Evolutionary conservation across 2,113 vertebrate species (phyloP).

Genomic region (Myiozetetes cayanensis): DNA sequence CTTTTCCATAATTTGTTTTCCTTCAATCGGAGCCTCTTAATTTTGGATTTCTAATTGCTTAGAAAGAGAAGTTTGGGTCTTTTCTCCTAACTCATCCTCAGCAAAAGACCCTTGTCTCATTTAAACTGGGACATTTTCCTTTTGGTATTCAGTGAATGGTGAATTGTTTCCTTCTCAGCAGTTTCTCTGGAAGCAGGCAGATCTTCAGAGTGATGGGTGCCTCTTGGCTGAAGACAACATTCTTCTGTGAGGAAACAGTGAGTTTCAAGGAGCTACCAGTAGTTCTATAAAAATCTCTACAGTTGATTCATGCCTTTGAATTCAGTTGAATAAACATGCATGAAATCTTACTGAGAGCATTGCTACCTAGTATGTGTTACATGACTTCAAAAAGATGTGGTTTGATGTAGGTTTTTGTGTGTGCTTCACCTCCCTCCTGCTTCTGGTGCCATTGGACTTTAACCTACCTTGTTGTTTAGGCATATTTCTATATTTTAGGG

Average conservation of each 20-base stretch:
- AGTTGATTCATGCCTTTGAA: background rate
- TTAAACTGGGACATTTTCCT: too few species aligned
- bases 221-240: background rate
- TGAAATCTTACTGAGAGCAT: background rate
- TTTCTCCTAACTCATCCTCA: too few species aligned
- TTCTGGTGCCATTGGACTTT: background rate
- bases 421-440: accelerated
- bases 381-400: background rate
- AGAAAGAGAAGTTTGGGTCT: too few species aligned
- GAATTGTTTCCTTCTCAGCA: background rate
- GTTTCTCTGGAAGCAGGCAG: background rate
- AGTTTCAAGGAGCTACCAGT: background rate
- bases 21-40: too few species aligned
- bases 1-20: too few species aligned
- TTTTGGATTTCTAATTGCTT: too few species aligned
- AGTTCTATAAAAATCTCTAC: background rate
- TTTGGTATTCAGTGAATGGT: background rate
- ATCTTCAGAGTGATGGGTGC: background rate
- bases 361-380: background rate
- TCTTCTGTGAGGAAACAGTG: background rate
- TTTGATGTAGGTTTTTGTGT: background rate
- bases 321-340: background rate
- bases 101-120: too few species aligned
- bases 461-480: background rate
- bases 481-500: background rate